Evolutionary conservation across 2,888 invertebrate species (phyloP).

Genomic region (Taphrorychus bicolor): DNA sequence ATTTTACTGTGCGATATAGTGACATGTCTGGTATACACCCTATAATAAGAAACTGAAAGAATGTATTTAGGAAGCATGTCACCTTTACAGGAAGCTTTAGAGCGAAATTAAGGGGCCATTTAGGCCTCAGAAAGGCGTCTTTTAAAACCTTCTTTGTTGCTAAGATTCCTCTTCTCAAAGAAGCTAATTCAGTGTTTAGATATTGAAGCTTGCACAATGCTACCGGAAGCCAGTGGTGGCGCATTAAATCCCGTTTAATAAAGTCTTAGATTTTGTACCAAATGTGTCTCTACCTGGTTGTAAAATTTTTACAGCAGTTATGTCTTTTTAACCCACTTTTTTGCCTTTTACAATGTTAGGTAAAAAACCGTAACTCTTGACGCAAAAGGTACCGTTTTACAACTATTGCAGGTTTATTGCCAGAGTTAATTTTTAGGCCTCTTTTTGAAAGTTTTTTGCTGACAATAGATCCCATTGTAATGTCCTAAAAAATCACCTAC

Average conservation of each 20-base stretch:
- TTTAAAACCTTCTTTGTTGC: slow-evolving; percentile 20
- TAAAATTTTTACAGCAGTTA: not conserved
- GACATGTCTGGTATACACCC: slow-evolving; percentile 26
- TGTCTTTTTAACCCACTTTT: not conserved
- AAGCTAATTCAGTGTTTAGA: slow-evolving; percentile 30
- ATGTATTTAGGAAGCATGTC: slow-evolving; percentile 31
- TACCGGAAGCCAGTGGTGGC: slow-evolving; percentile 31
- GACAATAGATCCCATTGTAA: not conserved
- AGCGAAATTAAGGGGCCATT: slow-evolving; percentile 31
- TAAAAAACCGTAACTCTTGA: not conserved
- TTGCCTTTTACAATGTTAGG: not conserved
- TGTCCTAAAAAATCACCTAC: not conserved
- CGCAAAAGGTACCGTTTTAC: not conserved
- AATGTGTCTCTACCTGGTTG: not conserved
- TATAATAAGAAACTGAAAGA: slow-evolving; percentile 25
- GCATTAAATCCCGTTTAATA: not conserved
- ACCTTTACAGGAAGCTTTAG: slow-evolving; percentile 36
- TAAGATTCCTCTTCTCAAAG: slow-evolving; percentile 12
- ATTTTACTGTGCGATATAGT: slow-evolving; percentile 26
- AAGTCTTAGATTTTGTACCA: not conserved
- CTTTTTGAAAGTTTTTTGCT: not conserved
- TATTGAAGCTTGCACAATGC: slow-evolving; percentile 20
- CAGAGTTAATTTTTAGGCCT: not conserved
- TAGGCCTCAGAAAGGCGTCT: slow-evolving; percentile 18
- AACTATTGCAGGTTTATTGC: not conserved